Conservation (phyloP, 1,140 invertebrate species). For the Dendrolimus kikuchii region DNA sequence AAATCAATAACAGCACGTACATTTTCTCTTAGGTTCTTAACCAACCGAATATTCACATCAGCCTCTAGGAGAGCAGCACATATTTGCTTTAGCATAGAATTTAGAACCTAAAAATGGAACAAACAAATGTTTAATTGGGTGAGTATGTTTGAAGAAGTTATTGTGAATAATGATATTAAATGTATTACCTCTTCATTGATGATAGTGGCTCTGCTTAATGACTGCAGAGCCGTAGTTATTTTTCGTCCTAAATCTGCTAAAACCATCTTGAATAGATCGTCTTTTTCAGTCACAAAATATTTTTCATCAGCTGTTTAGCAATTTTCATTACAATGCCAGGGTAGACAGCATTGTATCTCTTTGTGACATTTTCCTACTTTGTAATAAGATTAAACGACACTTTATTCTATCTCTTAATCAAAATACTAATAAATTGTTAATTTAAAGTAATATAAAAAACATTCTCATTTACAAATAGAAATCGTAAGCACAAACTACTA, state of each 20-base stretch:
- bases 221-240: slow-evolving; percentile 98
- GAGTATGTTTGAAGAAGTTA: neutral
- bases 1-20: slow-evolving; percentile 98
- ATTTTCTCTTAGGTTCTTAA: slow-evolving; percentile 98
- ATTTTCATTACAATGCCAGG: slow-evolving; percentile 1
- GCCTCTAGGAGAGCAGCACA: slow-evolving; percentile 97
- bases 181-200: slow-evolving; percentile 96
- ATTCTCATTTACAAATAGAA: no score
- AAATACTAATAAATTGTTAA: no score
- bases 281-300: slow-evolving; percentile 7
- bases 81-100: slow-evolving; percentile 99
- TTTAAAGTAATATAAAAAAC: no score
- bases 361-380: no score
- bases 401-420: no score
- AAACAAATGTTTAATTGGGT: neutral
- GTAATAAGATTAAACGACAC: no score
- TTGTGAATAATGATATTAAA: neutral
- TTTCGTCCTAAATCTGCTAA: slow-evolving; percentile 99
- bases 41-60: slow-evolving; percentile 98
- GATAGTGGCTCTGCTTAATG: slow-evolving; percentile 97
- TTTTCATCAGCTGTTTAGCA: slow-evolving; percentile 15
- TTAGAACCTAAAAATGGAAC: slow-evolving; percentile 85
- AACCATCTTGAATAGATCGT: slow-evolving; percentile 83
- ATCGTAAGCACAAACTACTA: no score
- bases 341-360: neutral